phyloP scores from a whole-genome alignment of 2,113 vertebrate species.

The Lethenteron camtschaticum region DNA sequence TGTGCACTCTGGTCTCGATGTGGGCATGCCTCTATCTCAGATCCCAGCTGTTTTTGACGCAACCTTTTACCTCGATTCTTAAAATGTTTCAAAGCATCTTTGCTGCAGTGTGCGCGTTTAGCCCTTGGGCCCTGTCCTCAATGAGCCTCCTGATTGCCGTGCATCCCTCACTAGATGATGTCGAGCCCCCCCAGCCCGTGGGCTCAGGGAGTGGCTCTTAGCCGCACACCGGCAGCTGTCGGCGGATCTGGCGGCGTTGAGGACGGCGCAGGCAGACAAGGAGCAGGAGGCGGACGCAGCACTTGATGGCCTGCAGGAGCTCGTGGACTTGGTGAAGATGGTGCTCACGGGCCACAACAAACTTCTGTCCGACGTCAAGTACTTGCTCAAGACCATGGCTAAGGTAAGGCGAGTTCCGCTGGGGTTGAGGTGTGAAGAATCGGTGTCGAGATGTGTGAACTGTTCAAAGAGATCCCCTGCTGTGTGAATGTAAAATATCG shows the following conservation, averaged over 20 bases:
- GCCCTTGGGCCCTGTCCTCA: no score
- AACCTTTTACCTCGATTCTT: no score
- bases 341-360: conserved; percentile 77
- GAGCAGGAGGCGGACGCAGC: conserved; percentile 69
- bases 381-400: conserved; percentile 85
- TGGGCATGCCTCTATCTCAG: not conserved
- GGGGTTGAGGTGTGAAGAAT: no score
- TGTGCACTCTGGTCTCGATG: not conserved
- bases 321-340: conserved; percentile 82
- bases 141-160: no score
- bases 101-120: no score
- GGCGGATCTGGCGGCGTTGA: conserved; percentile 54
- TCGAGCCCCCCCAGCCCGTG: no score
- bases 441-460: no score
- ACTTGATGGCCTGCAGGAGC: conserved; percentile 64
- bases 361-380: conserved; percentile 77
- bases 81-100: no score
- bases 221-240: conserved; percentile 62
- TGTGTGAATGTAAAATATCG: no score
- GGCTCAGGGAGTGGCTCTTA: conserved; percentile 70
- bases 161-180: no score
- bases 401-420: conserved; percentile 32
- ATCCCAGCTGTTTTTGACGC: no score
- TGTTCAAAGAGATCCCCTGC: no score
- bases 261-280: conserved; percentile 47